Evolutionary conservation across 2,113 vertebrate genomes (phyloP).

Genomic region (Acanthisitta chloris): DNA sequence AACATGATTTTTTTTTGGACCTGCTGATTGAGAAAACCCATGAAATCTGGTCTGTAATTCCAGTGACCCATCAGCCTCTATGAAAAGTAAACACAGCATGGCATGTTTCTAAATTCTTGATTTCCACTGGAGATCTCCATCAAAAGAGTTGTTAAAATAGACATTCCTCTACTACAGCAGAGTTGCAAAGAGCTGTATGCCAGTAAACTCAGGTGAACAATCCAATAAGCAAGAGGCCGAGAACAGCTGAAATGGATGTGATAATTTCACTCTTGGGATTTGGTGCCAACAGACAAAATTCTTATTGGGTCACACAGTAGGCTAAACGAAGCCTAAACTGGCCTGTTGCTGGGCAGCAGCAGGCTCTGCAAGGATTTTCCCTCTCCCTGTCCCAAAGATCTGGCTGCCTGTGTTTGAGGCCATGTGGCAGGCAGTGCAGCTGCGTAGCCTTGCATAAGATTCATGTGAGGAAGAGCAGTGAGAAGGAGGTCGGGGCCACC

Average conservation of each 20-base stretch:
- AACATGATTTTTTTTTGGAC: not conserved
- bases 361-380: not conserved
- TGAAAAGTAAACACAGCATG: not conserved
- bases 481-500: not conserved
- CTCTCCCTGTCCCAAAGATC: not conserved
- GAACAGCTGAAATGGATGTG: not conserved
- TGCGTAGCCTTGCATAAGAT: not conserved
- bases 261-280: not conserved
- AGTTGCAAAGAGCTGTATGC: not conserved
- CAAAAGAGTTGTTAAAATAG: not conserved
- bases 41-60: not conserved
- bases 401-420: not conserved
- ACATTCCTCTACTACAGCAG: not conserved
- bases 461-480: not conserved
- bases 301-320: not conserved
- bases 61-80: not conserved
- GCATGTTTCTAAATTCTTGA: not conserved
- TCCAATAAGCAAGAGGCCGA: not conserved
- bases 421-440: rapidly evolving
- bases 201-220: not conserved
- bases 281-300: not conserved
- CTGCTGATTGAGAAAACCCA: not conserved
- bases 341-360: not conserved
- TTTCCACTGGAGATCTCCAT: not conserved
- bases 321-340: not conserved